These are phyloP conservation scores for Drosophila dives DNA, from an alignment of 2,888 invertebrate species.

Conservation along the genomic window DNA sequence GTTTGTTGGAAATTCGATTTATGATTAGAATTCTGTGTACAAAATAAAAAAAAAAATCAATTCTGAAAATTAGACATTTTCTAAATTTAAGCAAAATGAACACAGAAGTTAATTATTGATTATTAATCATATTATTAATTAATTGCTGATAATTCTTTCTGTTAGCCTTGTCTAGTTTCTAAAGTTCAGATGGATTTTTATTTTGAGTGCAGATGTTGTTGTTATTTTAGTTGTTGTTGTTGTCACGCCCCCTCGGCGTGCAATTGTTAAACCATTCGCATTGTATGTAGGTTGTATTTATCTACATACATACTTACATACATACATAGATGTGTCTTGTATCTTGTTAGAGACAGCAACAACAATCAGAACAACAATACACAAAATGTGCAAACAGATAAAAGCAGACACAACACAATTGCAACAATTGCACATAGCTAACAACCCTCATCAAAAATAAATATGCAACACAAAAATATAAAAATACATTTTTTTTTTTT, in stretches of 20 bases:
- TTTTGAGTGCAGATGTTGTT: not conserved
- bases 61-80: too few relatives aligned
- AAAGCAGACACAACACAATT: not conserved
- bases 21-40: too few relatives aligned
- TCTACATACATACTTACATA: constrained; percentile 27
- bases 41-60: too few relatives aligned
- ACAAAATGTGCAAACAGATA: constrained; percentile 8
- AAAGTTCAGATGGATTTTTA: not conserved
- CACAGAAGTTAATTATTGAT: too few relatives aligned
- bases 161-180: not conserved
- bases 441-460: constrained; percentile 3
- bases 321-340: constrained; percentile 9
- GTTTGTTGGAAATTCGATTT: too few relatives aligned
- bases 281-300: constrained; percentile 1
- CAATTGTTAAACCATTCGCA: constrained; percentile 22
- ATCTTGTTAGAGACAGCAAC: constrained; percentile 45
- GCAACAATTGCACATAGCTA: not conserved
- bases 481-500: not conserved
- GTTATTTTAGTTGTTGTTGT: not conserved
- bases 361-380: constrained; percentile 29
- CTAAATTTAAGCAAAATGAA: too few relatives aligned
- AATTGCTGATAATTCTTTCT: too few relatives aligned
- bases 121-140: too few relatives aligned
- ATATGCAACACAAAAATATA: not conserved
- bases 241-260: constrained; percentile 25